Conservation (phyloP, 92 coral and sea anemone genomes). For the Meandrina meandrites region DNA sequence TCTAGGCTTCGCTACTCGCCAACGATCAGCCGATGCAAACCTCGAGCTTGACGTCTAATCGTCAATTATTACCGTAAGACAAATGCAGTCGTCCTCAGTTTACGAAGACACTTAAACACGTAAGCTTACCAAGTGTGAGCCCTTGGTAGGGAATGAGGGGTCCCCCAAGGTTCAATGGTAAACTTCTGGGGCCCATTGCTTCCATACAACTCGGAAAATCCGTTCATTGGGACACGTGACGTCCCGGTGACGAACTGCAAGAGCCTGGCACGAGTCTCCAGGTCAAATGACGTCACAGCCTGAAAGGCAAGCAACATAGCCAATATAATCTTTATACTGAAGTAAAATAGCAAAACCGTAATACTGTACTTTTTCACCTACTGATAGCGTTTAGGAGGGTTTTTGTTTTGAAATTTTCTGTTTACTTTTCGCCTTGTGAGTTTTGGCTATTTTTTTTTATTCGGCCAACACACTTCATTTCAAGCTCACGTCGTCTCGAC, state of each 20-base stretch:
- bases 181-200: slow-evolving; percentile 99
- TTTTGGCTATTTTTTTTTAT: too few relatives aligned
- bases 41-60: too few relatives aligned
- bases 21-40: too few relatives aligned
- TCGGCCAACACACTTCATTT: too few relatives aligned
- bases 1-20: too few relatives aligned
- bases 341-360: not conserved
- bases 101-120: not conserved
- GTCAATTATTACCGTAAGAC: too few relatives aligned
- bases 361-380: not conserved
- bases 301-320: not conserved
- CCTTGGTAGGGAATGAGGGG: slow-evolving; percentile 95
- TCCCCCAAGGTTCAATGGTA: slow-evolving; percentile 98
- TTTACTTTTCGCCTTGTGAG: too few relatives aligned
- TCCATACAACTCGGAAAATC: slow-evolving; percentile 93
- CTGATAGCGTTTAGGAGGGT: not conserved
- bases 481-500: not conserved
- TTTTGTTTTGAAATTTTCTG: too few relatives aligned
- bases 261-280: slow-evolving; percentile 98
- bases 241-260: slow-evolving; percentile 99
- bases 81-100: too few relatives aligned
- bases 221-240: slow-evolving; percentile 99
- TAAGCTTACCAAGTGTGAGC: slow-evolving; percentile 95
- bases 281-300: slow-evolving; percentile 92
- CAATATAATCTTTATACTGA: not conserved